phyloP scores from a whole-genome alignment of 2,113 vertebrate genomes.

The Eretmochelys imbricata region DNA sequence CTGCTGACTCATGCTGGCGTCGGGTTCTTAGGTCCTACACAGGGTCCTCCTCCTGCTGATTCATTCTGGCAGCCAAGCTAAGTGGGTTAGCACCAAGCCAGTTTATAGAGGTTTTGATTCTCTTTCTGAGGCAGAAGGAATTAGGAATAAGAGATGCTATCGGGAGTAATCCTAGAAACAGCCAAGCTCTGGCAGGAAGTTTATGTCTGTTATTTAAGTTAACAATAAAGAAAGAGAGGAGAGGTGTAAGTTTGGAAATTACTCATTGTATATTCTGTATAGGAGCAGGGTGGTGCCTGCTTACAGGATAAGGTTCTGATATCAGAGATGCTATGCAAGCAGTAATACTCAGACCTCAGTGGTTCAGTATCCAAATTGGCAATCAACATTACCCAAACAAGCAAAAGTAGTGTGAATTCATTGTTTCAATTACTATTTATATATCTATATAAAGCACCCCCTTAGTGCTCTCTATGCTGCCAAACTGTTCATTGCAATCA shows the following conservation, averaged over 20 bases:
- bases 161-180: not conserved
- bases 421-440: no score
- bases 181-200: not conserved
- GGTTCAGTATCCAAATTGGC: not conserved
- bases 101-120: not conserved
- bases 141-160: not conserved
- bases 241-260: not conserved
- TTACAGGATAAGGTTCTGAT: not conserved
- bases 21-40: no score
- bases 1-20: not conserved
- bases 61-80: not conserved
- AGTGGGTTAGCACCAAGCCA: not conserved
- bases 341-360: not conserved
- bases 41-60: not conserved
- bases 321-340: not conserved
- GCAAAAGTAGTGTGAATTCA: not conserved
- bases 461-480: rapidly evolving
- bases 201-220: not conserved
- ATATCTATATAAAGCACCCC: not conserved
- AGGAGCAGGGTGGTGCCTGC: not conserved
- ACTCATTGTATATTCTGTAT: not conserved
- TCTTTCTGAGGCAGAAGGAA: not conserved
- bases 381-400: not conserved
- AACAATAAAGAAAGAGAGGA: not conserved
- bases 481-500: rapidly evolving